A percentile compares a stretch with the other conserved stretches of the same genome.
Evolutionary conservation across 2,797 vertebrate species (phyloP).

Genomic region (Etheostoma perlongum): DNA sequence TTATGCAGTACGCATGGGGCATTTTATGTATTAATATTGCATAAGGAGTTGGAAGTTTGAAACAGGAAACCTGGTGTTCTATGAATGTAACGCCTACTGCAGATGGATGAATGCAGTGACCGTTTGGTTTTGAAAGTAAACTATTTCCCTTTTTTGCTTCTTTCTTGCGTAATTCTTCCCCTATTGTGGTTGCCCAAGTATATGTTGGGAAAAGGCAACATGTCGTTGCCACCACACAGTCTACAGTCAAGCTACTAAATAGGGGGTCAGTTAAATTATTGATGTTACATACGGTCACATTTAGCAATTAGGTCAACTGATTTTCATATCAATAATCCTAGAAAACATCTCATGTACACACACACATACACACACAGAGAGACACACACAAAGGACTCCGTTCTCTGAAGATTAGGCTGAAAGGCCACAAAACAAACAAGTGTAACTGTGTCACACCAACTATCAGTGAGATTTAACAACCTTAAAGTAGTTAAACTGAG

Average conservation of each 20-base stretch:
- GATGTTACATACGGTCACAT: constrained; percentile 1
- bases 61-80: constrained; percentile 29
- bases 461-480: background rate
- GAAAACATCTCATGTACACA: constrained; percentile 4
- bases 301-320: background rate
- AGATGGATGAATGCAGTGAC: background rate
- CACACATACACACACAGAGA: background rate
- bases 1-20: background rate
- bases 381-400: background rate
- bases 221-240: background rate
- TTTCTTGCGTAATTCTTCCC: background rate
- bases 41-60: constrained; percentile 29
- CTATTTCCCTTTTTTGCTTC: background rate
- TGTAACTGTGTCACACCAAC: background rate
- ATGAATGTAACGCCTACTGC: background rate
- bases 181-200: background rate
- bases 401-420: background rate
- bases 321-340: background rate
- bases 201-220: background rate
- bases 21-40: constrained; percentile 43
- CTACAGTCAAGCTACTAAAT: background rate
- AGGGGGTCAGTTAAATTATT: background rate
- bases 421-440: constrained; percentile 1
- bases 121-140: background rate
- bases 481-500: background rate